Conservation (phyloP, 2,113 vertebrate species). For the Shinisaurus crocodilurus region DNA sequence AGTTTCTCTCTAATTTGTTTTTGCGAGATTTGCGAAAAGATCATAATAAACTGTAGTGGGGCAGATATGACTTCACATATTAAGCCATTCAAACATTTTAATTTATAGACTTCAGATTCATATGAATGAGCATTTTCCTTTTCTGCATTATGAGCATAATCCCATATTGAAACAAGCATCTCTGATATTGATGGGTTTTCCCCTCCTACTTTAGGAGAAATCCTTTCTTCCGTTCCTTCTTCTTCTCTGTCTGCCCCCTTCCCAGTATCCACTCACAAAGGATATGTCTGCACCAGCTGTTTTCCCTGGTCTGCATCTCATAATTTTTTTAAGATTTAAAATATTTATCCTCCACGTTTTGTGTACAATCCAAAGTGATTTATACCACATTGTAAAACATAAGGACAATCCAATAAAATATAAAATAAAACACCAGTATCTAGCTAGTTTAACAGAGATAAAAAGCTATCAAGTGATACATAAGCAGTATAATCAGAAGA, state of each 20-base stretch:
- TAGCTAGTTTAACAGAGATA: background rate
- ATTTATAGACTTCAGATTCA: background rate
- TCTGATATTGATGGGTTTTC: background rate
- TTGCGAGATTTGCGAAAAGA: too few species aligned
- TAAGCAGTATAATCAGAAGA: background rate
- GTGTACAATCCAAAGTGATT: background rate
- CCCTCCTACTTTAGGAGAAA: background rate
- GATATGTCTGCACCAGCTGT: background rate
- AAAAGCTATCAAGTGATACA: too few species aligned
- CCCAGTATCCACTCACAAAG: background rate
- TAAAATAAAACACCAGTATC: background rate
- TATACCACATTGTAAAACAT: background rate
- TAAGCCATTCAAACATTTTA: background rate
- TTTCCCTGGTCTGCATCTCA: background rate
- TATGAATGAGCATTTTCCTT: background rate
- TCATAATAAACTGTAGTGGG: background rate
- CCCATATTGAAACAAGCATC: background rate
- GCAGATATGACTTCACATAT: background rate
- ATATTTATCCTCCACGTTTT: background rate
- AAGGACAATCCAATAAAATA: background rate
- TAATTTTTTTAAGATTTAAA: background rate
- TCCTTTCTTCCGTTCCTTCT: background rate
- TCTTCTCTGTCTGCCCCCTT: background rate
- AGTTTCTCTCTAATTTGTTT: too few species aligned
- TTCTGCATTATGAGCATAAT: slow-evolving; percentile 13